These are phyloP conservation scores for Melanophora roralis DNA, from an alignment of 2,888 invertebrate genomes.

Conservation along the genomic window DNA sequence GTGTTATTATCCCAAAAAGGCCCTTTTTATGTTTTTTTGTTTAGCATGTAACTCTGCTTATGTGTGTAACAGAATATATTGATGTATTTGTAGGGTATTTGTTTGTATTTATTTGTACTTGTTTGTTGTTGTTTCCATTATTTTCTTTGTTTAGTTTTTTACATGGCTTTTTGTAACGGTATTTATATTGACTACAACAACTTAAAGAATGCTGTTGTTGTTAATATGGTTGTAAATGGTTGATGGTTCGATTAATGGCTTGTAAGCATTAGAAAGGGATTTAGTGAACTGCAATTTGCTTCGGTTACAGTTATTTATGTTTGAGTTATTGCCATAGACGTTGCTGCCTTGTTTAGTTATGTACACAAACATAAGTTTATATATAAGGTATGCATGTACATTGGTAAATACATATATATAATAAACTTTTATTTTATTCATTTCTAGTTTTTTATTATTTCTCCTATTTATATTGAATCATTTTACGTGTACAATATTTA, in stretches of 20 bases:
- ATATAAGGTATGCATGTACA: not conserved
- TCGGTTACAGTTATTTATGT: constrained; percentile 38
- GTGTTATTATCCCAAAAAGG: no score
- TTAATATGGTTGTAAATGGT: not conserved
- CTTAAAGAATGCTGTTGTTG: constrained; percentile 9
- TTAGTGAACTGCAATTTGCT: constrained; percentile 29
- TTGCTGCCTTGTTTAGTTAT: not conserved
- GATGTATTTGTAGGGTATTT: constrained; percentile 5
- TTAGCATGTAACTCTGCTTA: no score
- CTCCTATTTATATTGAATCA: not conserved
- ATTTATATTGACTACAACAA: constrained; percentile 19
- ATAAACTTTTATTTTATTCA: not conserved
- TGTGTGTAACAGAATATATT: no score
- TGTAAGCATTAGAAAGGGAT: constrained; percentile 19
- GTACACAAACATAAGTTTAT: not conserved
- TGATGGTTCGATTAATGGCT: constrained; percentile 22
- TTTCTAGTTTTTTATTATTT: not conserved
- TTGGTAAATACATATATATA: not conserved
- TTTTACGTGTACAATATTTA: not conserved
- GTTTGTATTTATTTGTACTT: constrained; percentile 5
- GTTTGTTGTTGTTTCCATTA: not conserved
- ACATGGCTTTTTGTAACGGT: constrained; percentile 7
- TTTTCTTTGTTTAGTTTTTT: not conserved
- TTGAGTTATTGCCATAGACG: constrained; percentile 17
- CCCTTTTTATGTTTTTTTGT: no score